Base-by-base conservation (phyloP, 2,888 invertebrate genomes). In the Drosophila meridiana region DNA sequence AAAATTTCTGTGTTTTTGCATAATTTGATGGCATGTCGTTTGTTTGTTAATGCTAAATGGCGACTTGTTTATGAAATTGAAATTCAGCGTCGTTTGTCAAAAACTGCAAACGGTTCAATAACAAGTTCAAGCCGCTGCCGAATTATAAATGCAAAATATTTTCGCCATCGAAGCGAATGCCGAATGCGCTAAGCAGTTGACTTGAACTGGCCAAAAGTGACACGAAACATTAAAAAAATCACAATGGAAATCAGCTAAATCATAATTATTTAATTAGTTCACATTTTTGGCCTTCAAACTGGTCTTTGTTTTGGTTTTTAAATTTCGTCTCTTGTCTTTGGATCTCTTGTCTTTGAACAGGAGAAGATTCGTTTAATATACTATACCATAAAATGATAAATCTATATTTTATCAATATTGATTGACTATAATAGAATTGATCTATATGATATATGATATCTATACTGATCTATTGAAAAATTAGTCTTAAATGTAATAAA, bases 11-110 rank as follows among this genome's bases (percentile, higher is more conserved):
- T n/a, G 5, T 11, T n/a, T 63, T 43, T 59, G 64, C 32, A 66
- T 79, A 73, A 70, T 76, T 65, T 65, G 32, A 56, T 63, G 61
- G 62, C 61, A 58, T 63, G 45, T 57, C 52, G 69, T 59, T 80
- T 60, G 68, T 58, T 57, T 60, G 68, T 58, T 57, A 71, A 80
- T 69, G 69, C 69, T 76, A 79, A 79, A 78, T 75, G 60, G 59
- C 36, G 26, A 59, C 53, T 56, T 67, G 53, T 67, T 80, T 77
- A 67, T 36, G 5, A 13, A 26, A 55, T 68, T 58, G 20, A 43
- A 55, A 61, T 63, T 72, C 63, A 69, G 36, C 53, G 73, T 8
- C 66, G 67, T 78, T 78, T 47, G 45, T 67, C 67, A 73, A 32
- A 32, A 55, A 57, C 38, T 53, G 56, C 58, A 48, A 71, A 66